These are phyloP conservation scores for Aradophagus sp. DNA, from an alignment of 1,140 invertebrate genomes.

Conservation along the genomic window DNA sequence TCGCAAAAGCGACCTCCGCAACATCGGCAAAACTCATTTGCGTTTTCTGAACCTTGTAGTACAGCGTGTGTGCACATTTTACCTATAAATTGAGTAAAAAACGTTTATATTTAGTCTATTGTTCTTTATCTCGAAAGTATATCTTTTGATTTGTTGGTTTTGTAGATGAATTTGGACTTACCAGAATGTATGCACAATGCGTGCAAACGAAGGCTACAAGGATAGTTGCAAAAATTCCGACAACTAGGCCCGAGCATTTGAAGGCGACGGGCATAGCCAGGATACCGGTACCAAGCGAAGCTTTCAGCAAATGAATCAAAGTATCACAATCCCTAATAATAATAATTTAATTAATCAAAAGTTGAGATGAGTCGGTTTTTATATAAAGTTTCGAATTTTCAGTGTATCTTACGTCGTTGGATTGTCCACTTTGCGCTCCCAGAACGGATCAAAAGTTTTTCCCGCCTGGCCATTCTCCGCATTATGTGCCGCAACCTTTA, in stretches of 20 bases:
- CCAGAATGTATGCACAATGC: slow-evolving; percentile 89
- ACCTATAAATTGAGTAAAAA: slow-evolving; percentile 72
- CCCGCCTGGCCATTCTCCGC: slow-evolving; percentile 72
- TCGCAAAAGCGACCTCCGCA: slow-evolving; percentile 82
- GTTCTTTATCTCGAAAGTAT: too few species aligned
- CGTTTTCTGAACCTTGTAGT: slow-evolving; percentile 80
- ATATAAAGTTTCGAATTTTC: too few species aligned
- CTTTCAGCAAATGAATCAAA: slow-evolving; percentile 89
- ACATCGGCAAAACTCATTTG: slow-evolving; percentile 87
- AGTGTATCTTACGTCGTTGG: slow-evolving; percentile 87
- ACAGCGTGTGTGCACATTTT: slow-evolving; percentile 86
- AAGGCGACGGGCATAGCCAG: slow-evolving; percentile 92
- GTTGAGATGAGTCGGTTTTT: too few species aligned
- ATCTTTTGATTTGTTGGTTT: too few species aligned
- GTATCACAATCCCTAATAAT: slow-evolving; percentile 85
- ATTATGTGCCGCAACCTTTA: slow-evolving; percentile 74
- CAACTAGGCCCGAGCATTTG: slow-evolving; percentile 83
- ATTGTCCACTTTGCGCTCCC: slow-evolving; percentile 81
- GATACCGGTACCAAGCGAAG: slow-evolving; percentile 93
- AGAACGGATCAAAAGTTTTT: slow-evolving; percentile 83
- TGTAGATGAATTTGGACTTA: slow-evolving; percentile 74
- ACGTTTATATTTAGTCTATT: too few species aligned
- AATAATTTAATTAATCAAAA: background rate
- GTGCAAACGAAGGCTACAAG: slow-evolving; percentile 88
- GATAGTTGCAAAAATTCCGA: slow-evolving; percentile 86